phyloP scores from a whole-genome alignment of 2,888 invertebrate genomes.

The Willowsia nigromaculata region DNA sequence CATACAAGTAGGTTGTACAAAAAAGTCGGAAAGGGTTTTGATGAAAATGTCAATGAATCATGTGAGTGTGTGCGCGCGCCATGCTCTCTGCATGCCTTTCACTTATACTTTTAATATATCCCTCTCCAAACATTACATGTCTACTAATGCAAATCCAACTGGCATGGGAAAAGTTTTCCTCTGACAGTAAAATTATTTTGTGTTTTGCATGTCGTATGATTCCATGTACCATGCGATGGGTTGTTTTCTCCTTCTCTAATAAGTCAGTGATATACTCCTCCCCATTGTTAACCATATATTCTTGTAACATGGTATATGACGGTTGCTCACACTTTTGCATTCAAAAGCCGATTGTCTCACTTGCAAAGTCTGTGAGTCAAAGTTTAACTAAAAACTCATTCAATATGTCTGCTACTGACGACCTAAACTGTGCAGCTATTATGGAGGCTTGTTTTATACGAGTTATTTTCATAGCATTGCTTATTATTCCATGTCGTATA shows the following conservation, averaged over 20 bases:
- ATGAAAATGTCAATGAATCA: slow-evolving; percentile 72
- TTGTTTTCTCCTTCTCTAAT: not conserved
- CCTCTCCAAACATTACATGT: not conserved
- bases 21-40: slow-evolving; percentile 43
- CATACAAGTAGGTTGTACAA: too few species aligned
- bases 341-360: not conserved
- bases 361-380: not conserved
- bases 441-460: too few species aligned
- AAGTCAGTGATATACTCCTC: slow-evolving; percentile 20
- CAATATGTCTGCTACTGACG: not conserved
- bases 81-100: not conserved
- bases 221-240: not conserved
- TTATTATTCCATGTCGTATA: not conserved
- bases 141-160: not conserved
- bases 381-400: slow-evolving; percentile 33
- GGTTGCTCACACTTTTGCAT: not conserved
- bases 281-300: slow-evolving; percentile 8
- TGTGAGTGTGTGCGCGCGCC: not conserved
- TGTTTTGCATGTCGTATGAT: not conserved
- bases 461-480: too few species aligned
- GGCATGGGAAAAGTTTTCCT: not conserved
- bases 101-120: not conserved
- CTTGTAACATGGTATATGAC: not conserved
- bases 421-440: not conserved
- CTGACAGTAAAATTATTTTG: slow-evolving; percentile 2